phyloP scores from a whole-genome alignment of 2,113 vertebrate species.

The Chunga burmeisteri region DNA sequence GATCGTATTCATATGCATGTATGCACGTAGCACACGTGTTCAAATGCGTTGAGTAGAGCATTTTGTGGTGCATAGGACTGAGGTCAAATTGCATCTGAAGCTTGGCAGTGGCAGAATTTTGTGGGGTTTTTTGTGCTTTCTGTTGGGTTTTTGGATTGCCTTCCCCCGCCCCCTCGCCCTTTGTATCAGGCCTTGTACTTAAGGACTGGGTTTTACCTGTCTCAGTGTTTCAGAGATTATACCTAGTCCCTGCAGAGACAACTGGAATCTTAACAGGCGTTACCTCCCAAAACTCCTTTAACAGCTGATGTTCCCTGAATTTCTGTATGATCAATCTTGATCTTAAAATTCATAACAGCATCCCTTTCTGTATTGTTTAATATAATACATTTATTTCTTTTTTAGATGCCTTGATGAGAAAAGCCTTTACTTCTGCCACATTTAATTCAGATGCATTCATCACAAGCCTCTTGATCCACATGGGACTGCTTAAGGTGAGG shows the following conservation, averaged over 20 bases:
- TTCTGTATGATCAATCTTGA: not conserved
- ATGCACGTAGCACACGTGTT: not conserved
- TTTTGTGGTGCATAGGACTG: not conserved
- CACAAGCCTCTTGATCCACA: slow-evolving; percentile 86
- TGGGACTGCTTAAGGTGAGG: slow-evolving; percentile 92
- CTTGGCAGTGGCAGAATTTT: not conserved
- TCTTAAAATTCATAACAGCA: not conserved
- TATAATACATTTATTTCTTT: not conserved
- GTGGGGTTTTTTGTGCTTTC: not conserved
- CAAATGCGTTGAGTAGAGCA: not conserved
- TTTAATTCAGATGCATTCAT: slow-evolving; percentile 87
- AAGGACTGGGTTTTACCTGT: not conserved
- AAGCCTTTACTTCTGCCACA: slow-evolving; percentile 82
- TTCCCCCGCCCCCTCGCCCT: not conserved
- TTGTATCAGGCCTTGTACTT: not conserved
- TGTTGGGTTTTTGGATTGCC: not conserved
- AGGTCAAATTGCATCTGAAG: not conserved
- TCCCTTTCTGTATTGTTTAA: not conserved
- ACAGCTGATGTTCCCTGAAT: not conserved
- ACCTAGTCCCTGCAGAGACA: not conserved
- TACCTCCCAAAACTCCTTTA: not conserved
- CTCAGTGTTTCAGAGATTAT: not conserved
- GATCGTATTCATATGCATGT: accelerated
- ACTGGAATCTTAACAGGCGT: not conserved
- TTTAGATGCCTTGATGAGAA: slow-evolving; percentile 87